Base-by-base conservation (phyloP, 2,113 vertebrate species). In the Athene noctua region DNA sequence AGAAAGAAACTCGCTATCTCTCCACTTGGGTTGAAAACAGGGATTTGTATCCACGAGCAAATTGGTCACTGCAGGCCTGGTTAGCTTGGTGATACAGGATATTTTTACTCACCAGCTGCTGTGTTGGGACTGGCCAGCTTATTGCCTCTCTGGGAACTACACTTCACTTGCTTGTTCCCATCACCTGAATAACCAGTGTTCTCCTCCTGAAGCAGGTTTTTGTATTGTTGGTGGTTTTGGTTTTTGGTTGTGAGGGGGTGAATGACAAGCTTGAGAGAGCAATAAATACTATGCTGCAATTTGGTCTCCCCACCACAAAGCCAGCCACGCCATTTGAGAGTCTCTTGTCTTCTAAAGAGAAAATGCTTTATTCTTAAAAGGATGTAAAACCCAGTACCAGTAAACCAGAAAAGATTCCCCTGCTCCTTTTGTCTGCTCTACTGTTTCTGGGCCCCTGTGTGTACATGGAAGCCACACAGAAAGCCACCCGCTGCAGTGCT, bases 11-110 rank as follows among this genome's bases (percentile, higher is more conserved):
- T 36, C 1, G 0, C 32, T 14, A 3, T 29, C 0, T 30, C 10
- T 20, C 13, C 14, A 2, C 30, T 10, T 4, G 6, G 13, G 36
- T 46, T 42, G 30, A 44, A 36, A 57, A 0, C 13, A 29, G 23
- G 29, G 57, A 1, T 27, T 2, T 38, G 34, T 21, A 54, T 12
- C 19, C 36, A 2, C 1, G 9, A 27, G 40, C 52, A 42, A n/a
- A 32, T 2, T 0, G 1, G 16, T 38, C 51, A 13, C 22, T 30
- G 46, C 14, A 5, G 10, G 26, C 62, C 44, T 12, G 57, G 17
- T 10, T 12, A 42, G 17, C 61, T 36, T 0, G 0, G 14, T 51
- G 3, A 2, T 2, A 3, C 7, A 4, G 52, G 63, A 1, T 16
- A 32, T 26, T 22, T 47, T 59, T 11, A 16, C 32, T 11, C 36